phyloP scores from a whole-genome alignment of 2,113 vertebrate species.

The Anolis sagrei region DNA sequence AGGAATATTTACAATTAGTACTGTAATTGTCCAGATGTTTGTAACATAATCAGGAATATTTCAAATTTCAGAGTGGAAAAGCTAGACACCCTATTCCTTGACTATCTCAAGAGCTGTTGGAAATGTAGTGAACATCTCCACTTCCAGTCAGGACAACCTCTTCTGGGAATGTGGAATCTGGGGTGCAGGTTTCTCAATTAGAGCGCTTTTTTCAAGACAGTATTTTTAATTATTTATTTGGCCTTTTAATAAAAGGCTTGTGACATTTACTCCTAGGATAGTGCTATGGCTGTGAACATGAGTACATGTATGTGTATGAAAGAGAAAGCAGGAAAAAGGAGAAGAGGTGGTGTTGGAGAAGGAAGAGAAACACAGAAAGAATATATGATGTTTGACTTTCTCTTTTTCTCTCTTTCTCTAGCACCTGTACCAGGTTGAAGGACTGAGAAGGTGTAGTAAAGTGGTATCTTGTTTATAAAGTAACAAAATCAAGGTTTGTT shows the following conservation, averaged over 20 bases:
- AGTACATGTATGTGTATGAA: too few species aligned
- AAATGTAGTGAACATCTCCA: not conserved
- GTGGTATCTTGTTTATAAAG: too few species aligned
- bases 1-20: not conserved
- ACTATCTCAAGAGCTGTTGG: not conserved
- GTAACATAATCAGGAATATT: constrained; percentile 13
- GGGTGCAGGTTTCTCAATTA: not conserved
- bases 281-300: too few species aligned
- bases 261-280: not conserved
- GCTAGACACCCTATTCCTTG: not conserved
- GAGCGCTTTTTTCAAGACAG: not conserved
- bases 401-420: not conserved
- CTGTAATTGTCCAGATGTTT: constrained; percentile 20
- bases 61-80: not conserved
- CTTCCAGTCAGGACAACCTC: not conserved
- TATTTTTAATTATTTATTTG: not conserved
- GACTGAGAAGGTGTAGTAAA: too few species aligned
- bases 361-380: not conserved
- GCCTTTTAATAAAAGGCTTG: not conserved
- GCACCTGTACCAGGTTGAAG: not conserved
- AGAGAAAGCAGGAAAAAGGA: too few species aligned
- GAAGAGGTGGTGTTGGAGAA: not conserved
- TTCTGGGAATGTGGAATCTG: not conserved
- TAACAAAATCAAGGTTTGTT: too few species aligned
- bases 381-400: not conserved